Conservation (phyloP, 2,797 vertebrate genomes). For the Bovichtus variegatus region DNA sequence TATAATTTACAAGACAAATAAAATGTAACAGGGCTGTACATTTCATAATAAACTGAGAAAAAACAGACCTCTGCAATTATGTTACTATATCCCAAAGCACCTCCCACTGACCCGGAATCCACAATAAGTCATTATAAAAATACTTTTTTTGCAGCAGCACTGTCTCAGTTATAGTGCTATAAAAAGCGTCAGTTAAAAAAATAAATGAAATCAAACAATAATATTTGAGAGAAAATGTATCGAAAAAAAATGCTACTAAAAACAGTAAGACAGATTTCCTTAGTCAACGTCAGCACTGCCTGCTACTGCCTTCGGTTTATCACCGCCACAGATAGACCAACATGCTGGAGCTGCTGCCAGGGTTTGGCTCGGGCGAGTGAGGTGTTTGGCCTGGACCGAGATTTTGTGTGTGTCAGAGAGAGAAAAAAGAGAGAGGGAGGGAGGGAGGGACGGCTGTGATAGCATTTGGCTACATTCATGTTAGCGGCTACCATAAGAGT, state of each 20-base stretch:
- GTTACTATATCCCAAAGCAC: slow-evolving; percentile 13
- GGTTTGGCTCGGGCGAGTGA: slow-evolving; percentile 68
- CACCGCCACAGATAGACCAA: slow-evolving; percentile 62
- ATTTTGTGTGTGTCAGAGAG: slow-evolving; percentile 36
- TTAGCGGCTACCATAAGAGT: slow-evolving; percentile 53
- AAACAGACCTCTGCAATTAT: background rate
- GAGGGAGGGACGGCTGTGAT: slow-evolving; percentile 48
- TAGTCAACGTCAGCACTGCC: slow-evolving; percentile 28
- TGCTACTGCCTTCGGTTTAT: slow-evolving; percentile 52
- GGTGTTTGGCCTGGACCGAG: slow-evolving; percentile 72
- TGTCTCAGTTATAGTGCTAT: background rate
- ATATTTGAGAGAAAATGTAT: background rate
- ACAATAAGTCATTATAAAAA: background rate
- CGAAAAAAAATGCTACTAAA: slow-evolving; percentile 4
- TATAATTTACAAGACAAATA: slow-evolving; percentile 13
- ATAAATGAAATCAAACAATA: background rate
- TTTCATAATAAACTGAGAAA: slow-evolving; percentile 13
- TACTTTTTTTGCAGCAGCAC: background rate
- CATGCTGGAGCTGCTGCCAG: slow-evolving; percentile 68
- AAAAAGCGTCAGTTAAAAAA: background rate
- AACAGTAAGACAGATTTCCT: slow-evolving; percentile 21
- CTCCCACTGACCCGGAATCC: background rate
- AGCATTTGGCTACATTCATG: slow-evolving; percentile 64
- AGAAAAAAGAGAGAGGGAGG: slow-evolving; percentile 28
- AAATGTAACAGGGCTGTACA: background rate